Conservation (phyloP, 2,888 invertebrate species). For the Villa cingulata region DNA sequence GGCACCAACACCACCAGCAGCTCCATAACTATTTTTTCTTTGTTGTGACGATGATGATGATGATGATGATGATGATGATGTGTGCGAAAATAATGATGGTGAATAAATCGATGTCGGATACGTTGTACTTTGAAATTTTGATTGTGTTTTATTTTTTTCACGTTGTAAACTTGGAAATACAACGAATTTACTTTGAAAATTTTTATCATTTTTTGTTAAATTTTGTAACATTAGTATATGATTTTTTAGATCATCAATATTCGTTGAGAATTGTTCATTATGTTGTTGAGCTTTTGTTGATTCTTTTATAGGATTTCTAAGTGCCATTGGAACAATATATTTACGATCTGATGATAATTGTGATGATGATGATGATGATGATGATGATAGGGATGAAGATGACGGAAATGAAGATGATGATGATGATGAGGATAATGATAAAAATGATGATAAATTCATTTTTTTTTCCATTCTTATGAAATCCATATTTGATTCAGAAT, state of each 20-base stretch:
- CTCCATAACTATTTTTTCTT: neutral
- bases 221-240: conserved; percentile 35
- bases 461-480: neutral
- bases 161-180: conserved; percentile 34
- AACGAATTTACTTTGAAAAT: conserved; percentile 35
- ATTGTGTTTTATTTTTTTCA: conserved; percentile 18
- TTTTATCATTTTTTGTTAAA: conserved; percentile 33
- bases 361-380: no score
- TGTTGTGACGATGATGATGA: neutral
- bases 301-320: conserved; percentile 30
- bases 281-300: conserved; percentile 14
- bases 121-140: conserved; percentile 4
- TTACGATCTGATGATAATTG: conserved; percentile 28
- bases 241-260: conserved; percentile 35
- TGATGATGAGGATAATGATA: no score
- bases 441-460: no score
- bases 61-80: conserved; percentile 21
- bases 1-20: neutral
- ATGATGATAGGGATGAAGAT: no score
- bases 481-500: conserved; percentile 24
- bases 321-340: conserved; percentile 35
- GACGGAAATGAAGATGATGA: no score
- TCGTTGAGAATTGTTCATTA: conserved; percentile 25
- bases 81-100: conserved; percentile 9
- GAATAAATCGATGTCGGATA: conserved; percentile 19